Evolutionary conservation across 2,888 invertebrate genomes (phyloP), one percentile per base, ranked within the genome.

Genomic region (Agrotis exclamationis): DNA sequence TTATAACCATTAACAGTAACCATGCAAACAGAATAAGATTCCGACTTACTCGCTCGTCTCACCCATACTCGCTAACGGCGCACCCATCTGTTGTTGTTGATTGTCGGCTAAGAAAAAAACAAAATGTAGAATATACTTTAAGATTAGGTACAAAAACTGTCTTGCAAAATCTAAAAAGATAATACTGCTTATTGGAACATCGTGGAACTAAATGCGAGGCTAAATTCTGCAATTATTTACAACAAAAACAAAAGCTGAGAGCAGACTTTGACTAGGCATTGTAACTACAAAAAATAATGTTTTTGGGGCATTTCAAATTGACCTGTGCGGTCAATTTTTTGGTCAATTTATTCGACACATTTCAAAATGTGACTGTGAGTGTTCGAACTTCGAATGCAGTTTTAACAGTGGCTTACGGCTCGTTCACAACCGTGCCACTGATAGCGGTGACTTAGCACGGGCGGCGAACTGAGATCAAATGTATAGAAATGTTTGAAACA

Each of bases 31-130:
- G 39, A 53, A n/a, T 18, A n/a, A 5, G n/a, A 45, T 54, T 56
- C 44, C 48, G 60, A 97, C 97, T 97, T 90, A 97, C 97, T 97
- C 97, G 96, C 96, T 96, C 48, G 97, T 97, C 89, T 97, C 97
- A 44, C 97, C 97, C 93, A 97, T 97, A 86, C 97, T 97, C 53
- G 97, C 96, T 63, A 97, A 91, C 28, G 97, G 97, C 78, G 97
- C 97, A 74, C 96, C 94, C 85, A 97, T 95, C 79, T 94, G 97
- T 63, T 96, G 96, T 71, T 96, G 96, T 71, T 96, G 96, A 53
- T 91, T 88, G 87, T 96, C 92, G 85, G 96, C 90, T 97, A 66
- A 60, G 59, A 70, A 56, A 56, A 28, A 57, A 39, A 65, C 5
- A 68, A 59, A 77, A 60, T 13, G 24, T 22, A 57, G 16, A n/a